Evolutionary conservation across 2,113 vertebrate species (phyloP), one percentile per base, ranked within the genome.

Genomic region (Morone saxatilis): DNA sequence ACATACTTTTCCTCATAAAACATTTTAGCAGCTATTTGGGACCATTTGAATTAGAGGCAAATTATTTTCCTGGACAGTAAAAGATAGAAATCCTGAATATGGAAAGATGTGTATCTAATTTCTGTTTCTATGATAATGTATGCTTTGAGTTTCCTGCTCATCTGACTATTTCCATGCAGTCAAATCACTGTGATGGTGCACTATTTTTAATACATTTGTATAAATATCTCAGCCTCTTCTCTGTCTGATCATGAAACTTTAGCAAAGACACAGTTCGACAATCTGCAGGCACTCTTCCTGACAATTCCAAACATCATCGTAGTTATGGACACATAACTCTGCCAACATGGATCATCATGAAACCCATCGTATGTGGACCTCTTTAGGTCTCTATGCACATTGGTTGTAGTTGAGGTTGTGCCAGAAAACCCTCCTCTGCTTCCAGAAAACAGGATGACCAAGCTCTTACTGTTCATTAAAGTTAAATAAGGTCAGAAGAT

Each of bases 121-220:
- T 31, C 1, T 13, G 47, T 50, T 60, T 38, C 31, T 45, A 40
- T 9, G 36, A 10, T 40, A 3, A 45, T 12, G 11, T 43, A 48
- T 9, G 50, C 13, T n/a, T 31, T 38, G 43, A 19, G n/a, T 22
- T 48, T 74, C 57, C 6, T 61, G 25, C 43, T 43, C 69, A 19
- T 63, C 22, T 81, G 69, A 72, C 57, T 63, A 25, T 66, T 47
- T 69, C n/a, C 45, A 43, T 41, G 25, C 11, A 53, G 20, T 25
- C 57, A 50, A 22, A 36, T 72, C 60, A 47, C 59, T 63, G 77
- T 62, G 20, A 62, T 6, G 61, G 1, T 31, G 12, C 50, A 54
- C 19, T 31, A 31, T 56, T 10, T 12, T 47, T 13, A 47, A 45
- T 45, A 54, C 22, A 22, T 22, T 43, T 22, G 19, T 1, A n/a